Evolutionary conservation across 2,888 invertebrate species (phyloP), one percentile per base, ranked within the genome.

Genomic region (Sepiola atlantica): DNA sequence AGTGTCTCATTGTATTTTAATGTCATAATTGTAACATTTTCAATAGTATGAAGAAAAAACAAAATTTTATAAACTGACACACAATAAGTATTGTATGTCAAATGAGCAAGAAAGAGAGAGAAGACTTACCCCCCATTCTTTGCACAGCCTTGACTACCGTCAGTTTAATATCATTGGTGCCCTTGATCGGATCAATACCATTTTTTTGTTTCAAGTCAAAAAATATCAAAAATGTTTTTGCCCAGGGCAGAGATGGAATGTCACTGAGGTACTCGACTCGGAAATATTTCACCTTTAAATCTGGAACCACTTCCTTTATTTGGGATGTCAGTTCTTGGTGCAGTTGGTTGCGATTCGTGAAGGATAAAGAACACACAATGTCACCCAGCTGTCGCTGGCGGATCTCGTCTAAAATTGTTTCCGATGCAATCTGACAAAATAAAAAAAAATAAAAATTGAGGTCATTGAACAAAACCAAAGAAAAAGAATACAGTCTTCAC

Each of bases 141-240:
- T 92, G 92, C 18, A 92, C 92, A 24, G 54, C 92, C 16, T 92
- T 92, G 18, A 92, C n/a, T 16, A 92, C n/a, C 0, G 28, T 45
- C 16, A 92, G 28, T 32, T 92, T 92, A n/a, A 92, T 45, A 24
- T 92, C 55, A 12, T 92, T 28, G 0, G 92, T 92, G 28, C 92
- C 92, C 55, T 92, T 92, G 8, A 92, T 92, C 3, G 92, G 92
- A 55, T 92, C 92, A 28, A 92, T 45, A n/a, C 92, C 92, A 45
- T 92, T 92, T 32, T 45, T 92, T 55, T 92, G 92, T 28, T 92
- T 92, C 18, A 92, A n/a, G 54, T 92, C 92, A 35, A 92, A 45
- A 92, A 92, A 92, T 55, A 92, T n/a, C 24, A 92, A 45, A 55
- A 55, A 92, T 28, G 92, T 92, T 55, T 92, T 92, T 55, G 92